A percentile compares a stretch with the other conserved stretches of the same genome.
Conservation (phyloP, 2,888 invertebrate genomes). For the Lapara coniferarum region DNA sequence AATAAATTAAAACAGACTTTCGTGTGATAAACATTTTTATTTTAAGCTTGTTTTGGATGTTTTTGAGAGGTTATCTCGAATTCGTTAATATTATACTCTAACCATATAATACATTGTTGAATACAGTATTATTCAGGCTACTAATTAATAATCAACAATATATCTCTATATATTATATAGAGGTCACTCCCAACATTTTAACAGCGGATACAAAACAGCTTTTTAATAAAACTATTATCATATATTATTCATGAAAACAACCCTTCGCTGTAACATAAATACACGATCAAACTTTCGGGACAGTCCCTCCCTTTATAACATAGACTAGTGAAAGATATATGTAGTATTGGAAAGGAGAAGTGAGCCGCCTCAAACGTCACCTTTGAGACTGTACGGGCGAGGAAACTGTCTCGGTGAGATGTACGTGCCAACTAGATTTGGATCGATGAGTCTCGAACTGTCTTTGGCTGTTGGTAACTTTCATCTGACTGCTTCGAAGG, state of each 20-base stretch:
- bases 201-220: not conserved
- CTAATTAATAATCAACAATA: not conserved
- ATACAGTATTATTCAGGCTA: not conserved
- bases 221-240: conserved; percentile 21
- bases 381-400: conserved; percentile 7
- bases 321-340: conserved; percentile 15
- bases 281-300: conserved; percentile 17
- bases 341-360: conserved; percentile 11
- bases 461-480: not conserved
- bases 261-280: conserved; percentile 12
- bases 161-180: no score
- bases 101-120: no score
- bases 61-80: no score
- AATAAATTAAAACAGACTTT: no score
- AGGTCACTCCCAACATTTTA: not conserved
- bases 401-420: not conserved
- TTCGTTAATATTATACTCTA: no score
- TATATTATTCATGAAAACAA: conserved; percentile 18
- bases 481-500: no score
- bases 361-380: conserved; percentile 23
- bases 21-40: no score
- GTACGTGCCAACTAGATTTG: not conserved
- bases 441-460: not conserved
- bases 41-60: no score
- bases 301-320: conserved; percentile 13